Conservation (phyloP, 2,113 vertebrate genomes). For the Mionectes macconnelli region DNA sequence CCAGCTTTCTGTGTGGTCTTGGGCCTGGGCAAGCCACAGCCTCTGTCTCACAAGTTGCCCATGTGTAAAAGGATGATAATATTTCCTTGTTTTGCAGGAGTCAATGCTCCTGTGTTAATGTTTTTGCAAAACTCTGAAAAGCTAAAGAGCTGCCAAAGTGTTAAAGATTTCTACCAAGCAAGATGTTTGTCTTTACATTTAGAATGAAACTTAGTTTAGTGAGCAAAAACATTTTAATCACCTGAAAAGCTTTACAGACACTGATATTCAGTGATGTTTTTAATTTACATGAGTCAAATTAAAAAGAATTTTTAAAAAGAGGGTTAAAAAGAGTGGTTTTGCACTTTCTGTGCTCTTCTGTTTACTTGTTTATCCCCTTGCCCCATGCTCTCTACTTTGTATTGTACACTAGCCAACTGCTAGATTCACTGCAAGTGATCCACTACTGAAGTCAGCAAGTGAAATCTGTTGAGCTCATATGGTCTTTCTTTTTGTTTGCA, state of each 20-base stretch:
- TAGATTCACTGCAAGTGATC: not conserved
- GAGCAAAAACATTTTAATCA: not conserved
- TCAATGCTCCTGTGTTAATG: not conserved
- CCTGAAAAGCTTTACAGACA: not conserved
- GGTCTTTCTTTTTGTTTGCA: not conserved
- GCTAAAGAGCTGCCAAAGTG: not conserved
- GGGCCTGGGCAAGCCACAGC: constrained; percentile 7
- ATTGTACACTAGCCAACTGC: not conserved
- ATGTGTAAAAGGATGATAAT: constrained; percentile 25
- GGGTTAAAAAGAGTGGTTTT: not conserved
- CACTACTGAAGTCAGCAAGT: not conserved
- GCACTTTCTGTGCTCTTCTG: not conserved
- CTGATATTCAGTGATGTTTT: not conserved
- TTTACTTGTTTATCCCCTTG: not conserved
- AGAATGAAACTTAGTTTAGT: not conserved
- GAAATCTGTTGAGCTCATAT: not conserved
- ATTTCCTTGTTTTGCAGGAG: constrained; percentile 27
- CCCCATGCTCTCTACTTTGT: not conserved
- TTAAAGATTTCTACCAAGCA: not conserved
- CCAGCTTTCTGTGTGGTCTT: constrained; percentile 62
- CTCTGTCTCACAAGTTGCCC: constrained; percentile 22
- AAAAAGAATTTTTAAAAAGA: not conserved
- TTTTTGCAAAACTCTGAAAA: constrained; percentile 25
- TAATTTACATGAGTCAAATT: not conserved
- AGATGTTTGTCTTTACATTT: not conserved